Base-by-base conservation (phyloP, 2,888 invertebrate species). In the Torymus aiolomorphi region DNA sequence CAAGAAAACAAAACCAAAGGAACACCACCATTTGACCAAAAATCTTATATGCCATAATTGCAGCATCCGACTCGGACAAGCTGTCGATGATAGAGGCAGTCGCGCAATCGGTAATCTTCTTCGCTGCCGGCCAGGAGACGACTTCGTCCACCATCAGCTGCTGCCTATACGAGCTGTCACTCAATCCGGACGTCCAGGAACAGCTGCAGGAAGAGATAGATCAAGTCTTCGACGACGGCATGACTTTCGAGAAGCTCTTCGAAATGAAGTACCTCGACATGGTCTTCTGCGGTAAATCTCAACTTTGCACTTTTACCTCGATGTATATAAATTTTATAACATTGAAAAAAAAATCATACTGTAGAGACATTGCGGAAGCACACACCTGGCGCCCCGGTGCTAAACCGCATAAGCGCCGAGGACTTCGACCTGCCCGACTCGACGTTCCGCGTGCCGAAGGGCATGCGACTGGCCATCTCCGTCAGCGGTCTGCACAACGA, bases 51-150 rank as follows among this genome's bases (percentile, higher is more conserved):
- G 20, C 31, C 31, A 3, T 3, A 31, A 49, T 76, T 76, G 16
- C 18, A 80, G 71, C 52, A 62, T 54, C 69, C 12, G 56, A 63
- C 0, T 81, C 83, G 8, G 79, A 82, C 31, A 80, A 80, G 57
- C 76, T 91, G 76, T 89, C 90, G 12, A 83, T 88, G 77, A 85
- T 89, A 74, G 90, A 91, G 83, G 89, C 88, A 14, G 90, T 91
- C 0, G 91, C 91, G 1, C 91, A 91, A 83, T 89, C 90, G 1
- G 90, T 91, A 79, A 88, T 91, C 42, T 91, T 91, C 84, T 90
- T 91, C 82, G 80, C 90, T 61, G 92, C 91, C 51, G 92, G 92
- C 3, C 91, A 91, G 80, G 91, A 92, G 83, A 91, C 92, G 0
- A 91, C 91, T 1, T 91, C 91, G 5, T 89, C 91, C 18, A 90